Conservation (phyloP, 1,140 invertebrate species). For the Diorhabda sublineata region DNA sequence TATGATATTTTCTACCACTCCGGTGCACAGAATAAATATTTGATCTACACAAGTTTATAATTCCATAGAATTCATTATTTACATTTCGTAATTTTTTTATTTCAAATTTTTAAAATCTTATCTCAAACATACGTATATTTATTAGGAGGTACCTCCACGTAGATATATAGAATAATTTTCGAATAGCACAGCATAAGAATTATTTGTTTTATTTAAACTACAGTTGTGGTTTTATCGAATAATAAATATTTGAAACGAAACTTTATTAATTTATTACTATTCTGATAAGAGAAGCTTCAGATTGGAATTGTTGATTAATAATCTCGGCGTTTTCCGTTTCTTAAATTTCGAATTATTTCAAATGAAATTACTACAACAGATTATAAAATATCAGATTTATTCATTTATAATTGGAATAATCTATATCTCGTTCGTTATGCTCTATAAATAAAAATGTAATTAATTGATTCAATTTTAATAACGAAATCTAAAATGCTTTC, state of each 20-base stretch:
- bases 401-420: too few relatives aligned
- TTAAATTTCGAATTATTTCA: too few relatives aligned
- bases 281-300: neutral
- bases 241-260: slow-evolving; percentile 1
- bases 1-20: neutral
- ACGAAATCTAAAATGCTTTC: too few relatives aligned
- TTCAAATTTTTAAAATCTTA: neutral
- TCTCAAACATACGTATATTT: neutral
- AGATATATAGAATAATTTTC: neutral
- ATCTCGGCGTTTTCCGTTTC: too few relatives aligned
- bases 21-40: neutral
- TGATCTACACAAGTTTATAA: neutral
- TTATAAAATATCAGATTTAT: too few relatives aligned
- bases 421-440: too few relatives aligned
- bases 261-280: neutral
- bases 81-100: slow-evolving; percentile 1
- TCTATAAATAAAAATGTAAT: too few relatives aligned
- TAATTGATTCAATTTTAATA: too few relatives aligned
- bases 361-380: too few relatives aligned
- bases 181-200: neutral
- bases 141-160: neutral
- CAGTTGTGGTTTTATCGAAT: neutral
- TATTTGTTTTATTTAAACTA: slow-evolving; percentile 3
- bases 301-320: neutral
- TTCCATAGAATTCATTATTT: slow-evolving; percentile 1